Conservation (phyloP, 2,797 vertebrate species). For the Gymnothorax reevesii region DNA sequence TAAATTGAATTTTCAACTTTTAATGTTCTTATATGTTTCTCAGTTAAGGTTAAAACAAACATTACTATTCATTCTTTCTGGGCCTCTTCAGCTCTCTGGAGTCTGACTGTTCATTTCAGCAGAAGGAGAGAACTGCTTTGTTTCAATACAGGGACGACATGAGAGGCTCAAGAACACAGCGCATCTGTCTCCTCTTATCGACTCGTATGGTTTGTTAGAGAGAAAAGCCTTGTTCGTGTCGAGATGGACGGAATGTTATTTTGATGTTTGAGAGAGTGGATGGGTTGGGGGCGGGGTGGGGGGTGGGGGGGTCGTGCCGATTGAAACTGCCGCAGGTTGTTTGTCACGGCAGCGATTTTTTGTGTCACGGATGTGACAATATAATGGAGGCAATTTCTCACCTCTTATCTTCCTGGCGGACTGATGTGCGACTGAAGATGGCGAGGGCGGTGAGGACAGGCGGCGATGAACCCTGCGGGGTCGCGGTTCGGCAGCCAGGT, state of each 20-base stretch:
- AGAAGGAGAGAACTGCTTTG: not conserved
- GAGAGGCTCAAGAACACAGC: not conserved
- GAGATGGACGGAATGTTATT: not conserved
- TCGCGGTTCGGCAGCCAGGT: not conserved
- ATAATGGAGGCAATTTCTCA: not conserved
- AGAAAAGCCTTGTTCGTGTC: not conserved
- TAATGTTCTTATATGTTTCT: not conserved
- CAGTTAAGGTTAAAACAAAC: not conserved
- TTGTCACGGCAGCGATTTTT: not conserved
- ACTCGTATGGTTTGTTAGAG: not conserved
- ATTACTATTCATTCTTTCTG: not conserved
- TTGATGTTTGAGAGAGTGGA: not conserved
- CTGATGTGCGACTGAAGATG: not conserved
- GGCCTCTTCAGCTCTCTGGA: not conserved
- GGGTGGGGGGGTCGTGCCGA: not conserved
- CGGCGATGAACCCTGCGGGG: not conserved
- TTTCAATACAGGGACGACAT: slow-evolving; percentile 8
- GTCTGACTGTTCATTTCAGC: not conserved
- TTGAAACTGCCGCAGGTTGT: not conserved
- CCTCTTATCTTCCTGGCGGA: not conserved
- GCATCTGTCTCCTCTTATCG: not conserved
- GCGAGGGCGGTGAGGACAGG: not conserved
- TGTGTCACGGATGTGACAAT: not conserved
- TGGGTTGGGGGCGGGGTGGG: not conserved
- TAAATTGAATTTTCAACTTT: not conserved